phyloP scores from a whole-genome alignment of 2,797 vertebrate species.

The Rachycentron canadum region DNA sequence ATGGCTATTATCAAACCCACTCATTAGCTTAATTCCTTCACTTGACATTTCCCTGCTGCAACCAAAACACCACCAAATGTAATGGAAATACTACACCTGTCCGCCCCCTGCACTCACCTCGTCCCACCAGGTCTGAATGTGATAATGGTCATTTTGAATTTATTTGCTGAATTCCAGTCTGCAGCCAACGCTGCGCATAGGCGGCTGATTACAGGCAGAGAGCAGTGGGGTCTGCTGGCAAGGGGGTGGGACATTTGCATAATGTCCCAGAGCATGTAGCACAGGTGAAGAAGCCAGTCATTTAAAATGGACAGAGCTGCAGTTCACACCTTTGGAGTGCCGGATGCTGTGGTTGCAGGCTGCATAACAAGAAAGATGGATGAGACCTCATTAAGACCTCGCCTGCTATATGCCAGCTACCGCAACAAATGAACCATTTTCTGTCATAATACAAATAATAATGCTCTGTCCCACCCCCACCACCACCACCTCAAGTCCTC shows the following conservation, averaged over 20 bases:
- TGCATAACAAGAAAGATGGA: conserved; percentile 59
- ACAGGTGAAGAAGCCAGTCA: conserved; percentile 74
- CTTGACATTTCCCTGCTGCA: conserved; percentile 36
- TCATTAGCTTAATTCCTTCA: conserved; percentile 38
- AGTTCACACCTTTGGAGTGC: conserved; percentile 53
- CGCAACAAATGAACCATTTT: conserved; percentile 65
- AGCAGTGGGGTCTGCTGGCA: conserved; percentile 59
- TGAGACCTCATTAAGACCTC: conserved; percentile 61
- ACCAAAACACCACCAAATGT: conserved; percentile 15
- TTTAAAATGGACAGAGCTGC: conserved; percentile 73
- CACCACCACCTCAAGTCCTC: not conserved
- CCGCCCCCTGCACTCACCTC: conserved; percentile 33
- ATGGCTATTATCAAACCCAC: conserved; percentile 38
- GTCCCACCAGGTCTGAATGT: conserved; percentile 44
- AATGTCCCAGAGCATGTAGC: conserved; percentile 72
- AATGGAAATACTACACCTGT: conserved; percentile 43
- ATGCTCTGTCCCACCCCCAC: conserved; percentile 48
- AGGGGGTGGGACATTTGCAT: conserved; percentile 71
- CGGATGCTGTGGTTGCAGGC: conserved; percentile 43
- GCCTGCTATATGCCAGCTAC: conserved; percentile 38
- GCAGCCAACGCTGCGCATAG: conserved; percentile 72
- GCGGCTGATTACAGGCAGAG: conserved; percentile 67
- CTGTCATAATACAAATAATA: conserved; percentile 63
- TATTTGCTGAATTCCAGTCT: conserved; percentile 69
- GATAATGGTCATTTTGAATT: conserved; percentile 71